phyloP scores from a whole-genome alignment of 2,888 invertebrate genomes.

The Thyatira batis region DNA sequence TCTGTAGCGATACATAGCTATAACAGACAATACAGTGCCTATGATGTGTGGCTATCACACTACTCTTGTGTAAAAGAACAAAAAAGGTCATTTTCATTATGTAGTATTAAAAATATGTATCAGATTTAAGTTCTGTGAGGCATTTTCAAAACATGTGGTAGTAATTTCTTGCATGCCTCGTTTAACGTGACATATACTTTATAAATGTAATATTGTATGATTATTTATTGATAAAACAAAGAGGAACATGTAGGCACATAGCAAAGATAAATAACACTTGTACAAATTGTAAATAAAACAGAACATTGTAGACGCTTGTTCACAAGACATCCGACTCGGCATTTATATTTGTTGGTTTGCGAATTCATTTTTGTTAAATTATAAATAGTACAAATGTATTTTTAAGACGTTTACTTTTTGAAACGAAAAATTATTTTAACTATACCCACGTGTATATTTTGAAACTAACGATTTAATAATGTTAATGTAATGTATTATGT shows the following conservation, averaged over 20 bases:
- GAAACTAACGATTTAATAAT: conserved; percentile 53
- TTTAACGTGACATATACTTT: not conserved
- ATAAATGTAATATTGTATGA: not conserved
- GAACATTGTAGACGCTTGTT: conserved; percentile 41
- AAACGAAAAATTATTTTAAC: conserved; percentile 44
- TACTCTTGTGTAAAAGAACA: not conserved
- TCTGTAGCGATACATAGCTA: conserved; percentile 8
- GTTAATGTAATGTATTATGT: conserved; percentile 12
- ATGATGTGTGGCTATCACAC: conserved; percentile 16
- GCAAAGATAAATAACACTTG: conserved; percentile 23
- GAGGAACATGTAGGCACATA: not conserved
- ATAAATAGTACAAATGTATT: conserved; percentile 79
- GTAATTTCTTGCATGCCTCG: not conserved
- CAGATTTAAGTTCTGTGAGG: not conserved
- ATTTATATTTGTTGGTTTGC: conserved; percentile 49
- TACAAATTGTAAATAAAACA: conserved; percentile 67
- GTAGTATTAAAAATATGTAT: not conserved
- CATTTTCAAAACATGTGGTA: no score
- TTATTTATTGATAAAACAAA: conserved; percentile 2
- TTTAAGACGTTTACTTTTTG: conserved; percentile 51
- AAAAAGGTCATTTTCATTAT: not conserved
- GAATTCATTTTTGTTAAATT: conserved; percentile 51
- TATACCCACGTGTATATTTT: conserved; percentile 53
- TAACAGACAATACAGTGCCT: conserved; percentile 36
- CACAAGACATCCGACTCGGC: conserved; percentile 42